Evolutionary conservation across 2,888 invertebrate genomes (phyloP), one percentile per base, ranked within the genome.

Genomic region (Odontocerum albicorne): DNA sequence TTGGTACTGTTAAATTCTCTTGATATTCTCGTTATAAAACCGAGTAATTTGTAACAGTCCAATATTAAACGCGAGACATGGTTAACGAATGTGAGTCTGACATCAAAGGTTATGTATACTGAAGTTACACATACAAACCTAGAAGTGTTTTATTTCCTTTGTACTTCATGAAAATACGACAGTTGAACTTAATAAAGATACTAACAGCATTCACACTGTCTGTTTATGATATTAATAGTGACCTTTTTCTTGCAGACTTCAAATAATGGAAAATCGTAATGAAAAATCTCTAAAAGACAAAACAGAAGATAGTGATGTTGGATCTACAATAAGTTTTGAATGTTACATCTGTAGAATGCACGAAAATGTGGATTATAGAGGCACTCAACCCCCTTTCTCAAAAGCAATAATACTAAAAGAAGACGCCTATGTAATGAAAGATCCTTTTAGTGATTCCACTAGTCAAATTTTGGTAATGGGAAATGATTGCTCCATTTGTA

Each of bases 401-500:
- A 82, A 83, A 61, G 81, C 84, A 53, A 74, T 90, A 32, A 69
- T 73, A 27, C 82, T 92, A 50, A 73, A 79, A 62, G 90, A 91
- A 67, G 82, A 89, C 22, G 85, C 84, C 58, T 95, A 87, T 70
- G 71, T 92, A 0, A 87, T 90, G 82, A 88, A 87, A 66, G 93
- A 94, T 72, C 94, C 94, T 0, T 94, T 93, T 67, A 82, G 84
- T 64, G 81, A 87, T 1, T 84, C 86, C 4, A 84, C 84, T 50
- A 84, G 87, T n/a, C 88, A 92, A 70, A 85, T 86, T 65, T 72
- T 92, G 57, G 78, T 91, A 2, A 66, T 94, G 13, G 95, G 94
- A 2, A 79, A 85, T 8, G 84, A 90, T 66, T 94, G 94, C 71
- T 71, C 75, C 17, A 64, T 76, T 15, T 95, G 95, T 72, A 69